Conservation (phyloP, 1,140 invertebrate species). For the Sycophaga agraensis region DNA sequence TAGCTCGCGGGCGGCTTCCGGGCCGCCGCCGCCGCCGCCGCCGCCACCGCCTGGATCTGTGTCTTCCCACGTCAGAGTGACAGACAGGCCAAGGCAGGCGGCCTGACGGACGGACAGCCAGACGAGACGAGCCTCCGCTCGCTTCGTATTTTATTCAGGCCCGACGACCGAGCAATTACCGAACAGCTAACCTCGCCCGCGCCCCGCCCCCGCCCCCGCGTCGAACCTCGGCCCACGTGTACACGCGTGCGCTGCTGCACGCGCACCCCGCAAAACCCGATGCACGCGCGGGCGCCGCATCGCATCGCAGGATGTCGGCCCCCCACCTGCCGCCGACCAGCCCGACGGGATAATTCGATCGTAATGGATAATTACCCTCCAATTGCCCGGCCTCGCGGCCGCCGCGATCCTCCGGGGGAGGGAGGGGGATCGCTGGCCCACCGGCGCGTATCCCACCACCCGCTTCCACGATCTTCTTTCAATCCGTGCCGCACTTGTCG, state of each 20-base stretch:
- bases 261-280: constrained; percentile 25
- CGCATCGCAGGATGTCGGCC: not conserved
- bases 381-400: constrained; percentile 25
- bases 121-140: constrained; percentile 45
- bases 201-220: not conserved
- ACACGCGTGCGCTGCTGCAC: constrained; percentile 11
- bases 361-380: constrained; percentile 47
- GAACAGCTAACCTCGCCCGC: constrained; percentile 11
- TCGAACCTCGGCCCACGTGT: constrained; percentile 1
- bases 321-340: constrained; percentile 17
- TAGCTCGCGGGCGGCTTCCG: constrained; percentile 44
- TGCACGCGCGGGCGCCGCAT: constrained; percentile 9
- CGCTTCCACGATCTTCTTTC: constrained; percentile 21
- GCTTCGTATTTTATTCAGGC: constrained; percentile 58
- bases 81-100: constrained; percentile 54
- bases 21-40: no score
- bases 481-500: no score
- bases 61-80: constrained; percentile 59
- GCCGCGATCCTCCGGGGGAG: constrained; percentile 13
- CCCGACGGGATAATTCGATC: constrained; percentile 43
- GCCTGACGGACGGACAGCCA: constrained; percentile 49
- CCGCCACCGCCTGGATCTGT: no score
- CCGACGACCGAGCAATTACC: constrained; percentile 57
- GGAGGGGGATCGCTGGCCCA: constrained; percentile 39
- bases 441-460: constrained; percentile 40